These are phyloP conservation scores for Trichonephila inaurata DNA, from an alignment of 1,140 invertebrate species.

Conservation along the genomic window DNA sequence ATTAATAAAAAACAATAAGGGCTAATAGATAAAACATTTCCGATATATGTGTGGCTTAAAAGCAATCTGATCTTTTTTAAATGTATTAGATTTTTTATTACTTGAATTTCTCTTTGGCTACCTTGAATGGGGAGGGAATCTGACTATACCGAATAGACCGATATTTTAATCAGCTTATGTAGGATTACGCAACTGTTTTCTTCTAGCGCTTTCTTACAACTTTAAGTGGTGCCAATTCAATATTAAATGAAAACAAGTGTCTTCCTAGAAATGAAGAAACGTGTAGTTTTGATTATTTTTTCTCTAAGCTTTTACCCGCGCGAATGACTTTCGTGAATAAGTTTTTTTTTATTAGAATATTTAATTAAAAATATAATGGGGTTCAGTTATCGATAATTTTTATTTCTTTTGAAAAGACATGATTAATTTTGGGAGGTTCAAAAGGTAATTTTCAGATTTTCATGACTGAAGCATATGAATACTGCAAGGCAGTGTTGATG, in stretches of 20 bases:
- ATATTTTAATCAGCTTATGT: constrained; percentile 65
- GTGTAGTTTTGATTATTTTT: neutral
- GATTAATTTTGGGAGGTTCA: neutral
- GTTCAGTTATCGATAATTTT: neutral
- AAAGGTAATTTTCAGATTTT: too few relatives aligned
- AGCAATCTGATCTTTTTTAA: neutral
- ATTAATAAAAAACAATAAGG: neutral
- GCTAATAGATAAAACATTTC: constrained; percentile 15
- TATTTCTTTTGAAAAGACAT: neutral
- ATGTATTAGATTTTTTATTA: constrained; percentile 41
- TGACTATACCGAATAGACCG: constrained; percentile 1
- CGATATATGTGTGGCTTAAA: neutral
- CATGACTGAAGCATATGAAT: too few relatives aligned
- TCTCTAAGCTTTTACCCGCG: neutral
- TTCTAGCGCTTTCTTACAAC: neutral
- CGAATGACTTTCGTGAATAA: neutral
- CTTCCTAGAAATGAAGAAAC: neutral
- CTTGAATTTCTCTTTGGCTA: neutral
- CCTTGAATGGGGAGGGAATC: neutral
- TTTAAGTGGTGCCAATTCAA: constrained; percentile 33
- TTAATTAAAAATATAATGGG: neutral
- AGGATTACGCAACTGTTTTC: constrained; percentile 37
- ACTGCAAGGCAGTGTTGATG: too few relatives aligned
- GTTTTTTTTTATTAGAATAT: neutral
- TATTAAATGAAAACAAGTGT: neutral